These are phyloP conservation scores for Megalops atlanticus DNA, from an alignment of 2,113 vertebrate genomes.

Conservation along the genomic window DNA sequence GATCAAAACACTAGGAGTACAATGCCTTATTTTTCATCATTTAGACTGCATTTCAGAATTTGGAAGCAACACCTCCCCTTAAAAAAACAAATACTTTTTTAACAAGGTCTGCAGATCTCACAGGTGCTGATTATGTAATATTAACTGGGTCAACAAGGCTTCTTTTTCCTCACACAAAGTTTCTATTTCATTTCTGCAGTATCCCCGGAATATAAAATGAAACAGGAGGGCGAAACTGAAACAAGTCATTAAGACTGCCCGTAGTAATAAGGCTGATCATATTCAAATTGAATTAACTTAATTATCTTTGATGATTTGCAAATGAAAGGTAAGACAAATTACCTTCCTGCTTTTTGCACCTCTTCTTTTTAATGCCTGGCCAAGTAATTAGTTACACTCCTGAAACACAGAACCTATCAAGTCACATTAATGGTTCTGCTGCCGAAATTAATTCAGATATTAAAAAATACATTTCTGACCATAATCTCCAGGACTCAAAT, in stretches of 20 bases:
- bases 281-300: conserved; percentile 65
- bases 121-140: conserved; percentile 36
- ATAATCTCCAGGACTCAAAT: conserved; percentile 89
- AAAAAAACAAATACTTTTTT: neutral
- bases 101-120: neutral
- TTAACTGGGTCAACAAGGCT: conserved; percentile 1
- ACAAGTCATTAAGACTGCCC: conserved; percentile 43
- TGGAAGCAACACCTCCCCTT: too few relatives aligned
- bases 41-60: too few relatives aligned
- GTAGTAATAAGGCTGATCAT: conserved; percentile 64
- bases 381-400: conserved; percentile 77
- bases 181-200: neutral
- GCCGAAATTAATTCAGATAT: conserved; percentile 88
- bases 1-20: too few relatives aligned
- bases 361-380: conserved; percentile 57
- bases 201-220: conserved; percentile 1
- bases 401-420: conserved; percentile 75
- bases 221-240: conserved; percentile 17
- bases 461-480: conserved; percentile 89
- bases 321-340: conserved; percentile 71
- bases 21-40: too few relatives aligned
- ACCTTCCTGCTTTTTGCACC: conserved; percentile 69
- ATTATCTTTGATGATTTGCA: conserved; percentile 70
- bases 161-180: conserved; percentile 4
- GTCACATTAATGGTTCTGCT: conserved; percentile 85